These are phyloP conservation scores for Heliconius hermathena DNA, from an alignment of 1,140 invertebrate species.

Conservation along the genomic window DNA sequence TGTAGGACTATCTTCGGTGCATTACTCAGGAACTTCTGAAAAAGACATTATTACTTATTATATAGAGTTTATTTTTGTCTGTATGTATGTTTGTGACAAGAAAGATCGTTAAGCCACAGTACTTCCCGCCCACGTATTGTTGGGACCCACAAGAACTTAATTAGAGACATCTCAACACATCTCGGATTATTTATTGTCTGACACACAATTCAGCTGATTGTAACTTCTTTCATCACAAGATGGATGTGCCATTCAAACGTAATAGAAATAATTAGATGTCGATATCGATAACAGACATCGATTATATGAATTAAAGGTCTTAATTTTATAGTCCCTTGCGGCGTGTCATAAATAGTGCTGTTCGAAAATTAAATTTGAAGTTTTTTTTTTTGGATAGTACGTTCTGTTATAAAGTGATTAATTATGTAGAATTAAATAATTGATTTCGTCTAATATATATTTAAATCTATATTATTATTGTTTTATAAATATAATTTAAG, in stretches of 20 bases:
- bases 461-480: too few species aligned
- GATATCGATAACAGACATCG: constrained; percentile 20
- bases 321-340: constrained; percentile 15
- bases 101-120: constrained; percentile 24
- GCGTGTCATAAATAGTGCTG: constrained; percentile 8
- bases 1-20: background rate
- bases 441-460: background rate
- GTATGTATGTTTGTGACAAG: background rate
- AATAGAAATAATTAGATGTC: constrained; percentile 36
- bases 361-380: constrained; percentile 2
- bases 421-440: background rate
- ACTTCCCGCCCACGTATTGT: constrained; percentile 57
- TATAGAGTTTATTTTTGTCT: background rate
- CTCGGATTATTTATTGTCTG: constrained; percentile 65
- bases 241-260: constrained; percentile 45
- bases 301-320: constrained; percentile 10
- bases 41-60: background rate
- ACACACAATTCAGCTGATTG: constrained; percentile 62
- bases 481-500: too few species aligned
- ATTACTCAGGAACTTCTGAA: background rate
- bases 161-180: constrained; percentile 66
- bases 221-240: constrained; percentile 51
- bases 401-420: background rate
- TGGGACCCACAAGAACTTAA: constrained; percentile 70
- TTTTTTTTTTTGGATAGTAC: background rate